Percentiles rank a stretch among this genome's conserved stretches.
These are phyloP conservation scores for Marcusenius ussheri DNA, from an alignment of 2,113 vertebrate genomes.

Conservation along the genomic window DNA sequence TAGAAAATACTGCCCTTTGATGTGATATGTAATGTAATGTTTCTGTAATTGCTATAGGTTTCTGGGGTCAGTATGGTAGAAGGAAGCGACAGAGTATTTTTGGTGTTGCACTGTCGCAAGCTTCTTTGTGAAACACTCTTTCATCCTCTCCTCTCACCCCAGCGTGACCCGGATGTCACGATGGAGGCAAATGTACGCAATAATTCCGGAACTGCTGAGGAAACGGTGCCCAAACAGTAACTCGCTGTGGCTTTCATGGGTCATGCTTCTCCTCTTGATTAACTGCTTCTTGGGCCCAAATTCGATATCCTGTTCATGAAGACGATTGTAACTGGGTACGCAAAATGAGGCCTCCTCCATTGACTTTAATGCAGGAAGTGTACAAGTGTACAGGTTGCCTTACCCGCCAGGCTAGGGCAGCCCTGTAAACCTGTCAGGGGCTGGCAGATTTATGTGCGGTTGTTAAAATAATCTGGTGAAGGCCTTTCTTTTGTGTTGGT, in stretches of 20 bases:
- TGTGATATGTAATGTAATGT: not conserved
- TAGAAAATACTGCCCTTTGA: not conserved
- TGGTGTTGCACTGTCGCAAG: not conserved
- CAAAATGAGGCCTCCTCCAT: not conserved
- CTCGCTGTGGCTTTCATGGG: not conserved
- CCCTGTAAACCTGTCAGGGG: slow-evolving; percentile 6
- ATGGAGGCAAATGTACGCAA: not conserved
- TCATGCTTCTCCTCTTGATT: not conserved
- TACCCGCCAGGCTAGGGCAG: not conserved
- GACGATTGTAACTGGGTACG: not conserved
- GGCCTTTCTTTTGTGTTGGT: not conserved
- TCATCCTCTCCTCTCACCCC: not conserved
- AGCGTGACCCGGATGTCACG: not conserved
- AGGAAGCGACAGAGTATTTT: not conserved
- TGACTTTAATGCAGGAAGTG: slow-evolving; percentile 6
- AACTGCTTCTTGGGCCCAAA: not conserved
- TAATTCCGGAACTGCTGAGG: not conserved
- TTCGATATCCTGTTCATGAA: not conserved
- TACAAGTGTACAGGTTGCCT: not conserved
- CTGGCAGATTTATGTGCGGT: not conserved
- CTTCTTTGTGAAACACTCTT: not conserved
- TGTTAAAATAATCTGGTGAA: slow-evolving; percentile 15
- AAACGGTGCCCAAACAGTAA: not conserved
- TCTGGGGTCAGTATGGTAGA: not conserved
- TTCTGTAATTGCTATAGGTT: not conserved